Evolutionary conservation across 2,113 vertebrate species (phyloP).

Genomic region (Lampris incognitus): DNA sequence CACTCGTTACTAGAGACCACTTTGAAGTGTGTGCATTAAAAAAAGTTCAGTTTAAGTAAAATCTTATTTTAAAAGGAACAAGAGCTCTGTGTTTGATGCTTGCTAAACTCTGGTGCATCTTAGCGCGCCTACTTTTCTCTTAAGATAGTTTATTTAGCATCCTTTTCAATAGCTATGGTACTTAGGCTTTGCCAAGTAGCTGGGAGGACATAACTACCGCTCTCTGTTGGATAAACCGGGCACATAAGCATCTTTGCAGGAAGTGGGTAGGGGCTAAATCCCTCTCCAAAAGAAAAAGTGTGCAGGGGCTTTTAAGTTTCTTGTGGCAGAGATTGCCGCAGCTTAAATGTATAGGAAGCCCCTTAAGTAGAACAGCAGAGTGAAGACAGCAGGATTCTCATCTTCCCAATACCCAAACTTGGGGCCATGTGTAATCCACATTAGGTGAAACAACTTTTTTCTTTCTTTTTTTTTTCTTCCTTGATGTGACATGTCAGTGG

Average conservation of each 20-base stretch:
- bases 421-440: slow-evolving; percentile 40
- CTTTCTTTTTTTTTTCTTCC: slow-evolving; percentile 16
- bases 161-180: slow-evolving; percentile 12
- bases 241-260: slow-evolving; percentile 34
- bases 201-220: slow-evolving; percentile 23
- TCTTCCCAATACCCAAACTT: slow-evolving; percentile 30
- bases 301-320: slow-evolving; percentile 29
- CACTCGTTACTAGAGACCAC: background rate
- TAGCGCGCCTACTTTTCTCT: background rate
- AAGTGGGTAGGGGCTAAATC: slow-evolving; percentile 42
- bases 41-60: no score
- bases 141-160: slow-evolving; percentile 19
- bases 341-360: slow-evolving; percentile 54
- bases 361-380: background rate
- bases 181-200: slow-evolving; percentile 26
- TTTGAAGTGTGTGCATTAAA: background rate
- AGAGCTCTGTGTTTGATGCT: background rate
- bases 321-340: slow-evolving; percentile 31
- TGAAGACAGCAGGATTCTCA: slow-evolving; percentile 48
- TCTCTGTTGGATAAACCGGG: slow-evolving; percentile 23
- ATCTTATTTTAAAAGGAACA: no score
- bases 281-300: slow-evolving; percentile 22
- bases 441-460: slow-evolving; percentile 44
- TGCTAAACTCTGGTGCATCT: background rate
- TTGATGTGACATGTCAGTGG: slow-evolving; percentile 57